These are phyloP conservation scores for Fringilla coelebs DNA, from an alignment of 2,797 vertebrate genomes.

Conservation along the genomic window DNA sequence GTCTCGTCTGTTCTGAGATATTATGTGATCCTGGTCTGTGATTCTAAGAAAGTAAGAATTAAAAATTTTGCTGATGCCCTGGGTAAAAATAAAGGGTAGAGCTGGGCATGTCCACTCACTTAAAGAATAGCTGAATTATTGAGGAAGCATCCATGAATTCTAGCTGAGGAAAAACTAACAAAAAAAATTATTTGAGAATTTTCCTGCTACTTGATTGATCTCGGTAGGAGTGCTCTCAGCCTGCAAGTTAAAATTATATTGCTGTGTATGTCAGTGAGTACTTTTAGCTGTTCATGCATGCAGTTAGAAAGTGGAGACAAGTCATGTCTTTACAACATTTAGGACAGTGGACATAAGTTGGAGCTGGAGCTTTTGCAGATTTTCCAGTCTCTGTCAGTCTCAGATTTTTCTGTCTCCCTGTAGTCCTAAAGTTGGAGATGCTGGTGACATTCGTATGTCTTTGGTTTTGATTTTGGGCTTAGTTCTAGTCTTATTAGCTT, in stretches of 20 bases:
- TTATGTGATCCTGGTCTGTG: not conserved
- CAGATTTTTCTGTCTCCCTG: not conserved
- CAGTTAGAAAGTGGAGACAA: not conserved
- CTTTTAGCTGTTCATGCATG: not conserved
- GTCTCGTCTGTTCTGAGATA: rapidly evolving
- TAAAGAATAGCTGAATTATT: not conserved
- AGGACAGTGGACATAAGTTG: rapidly evolving
- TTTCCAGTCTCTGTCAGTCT: not conserved
- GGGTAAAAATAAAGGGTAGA: not conserved
- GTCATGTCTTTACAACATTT: not conserved
- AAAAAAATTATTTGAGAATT: not conserved
- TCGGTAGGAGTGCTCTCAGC: not conserved
- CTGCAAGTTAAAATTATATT: not conserved
- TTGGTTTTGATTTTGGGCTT: not conserved
- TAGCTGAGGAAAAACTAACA: not conserved
- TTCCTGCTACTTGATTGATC: not conserved
- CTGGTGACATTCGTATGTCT: not conserved
- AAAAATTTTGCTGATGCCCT: not conserved
- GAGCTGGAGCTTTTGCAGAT: not conserved
- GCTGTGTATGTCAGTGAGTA: not conserved
- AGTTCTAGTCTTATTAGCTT: not conserved
- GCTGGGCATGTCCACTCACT: not conserved
- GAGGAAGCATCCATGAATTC: not conserved
- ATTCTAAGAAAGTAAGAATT: not conserved
- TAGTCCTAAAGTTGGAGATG: not conserved